Base-by-base conservation (phyloP, 2,113 vertebrate genomes). In the Polypterus bichir region DNA sequence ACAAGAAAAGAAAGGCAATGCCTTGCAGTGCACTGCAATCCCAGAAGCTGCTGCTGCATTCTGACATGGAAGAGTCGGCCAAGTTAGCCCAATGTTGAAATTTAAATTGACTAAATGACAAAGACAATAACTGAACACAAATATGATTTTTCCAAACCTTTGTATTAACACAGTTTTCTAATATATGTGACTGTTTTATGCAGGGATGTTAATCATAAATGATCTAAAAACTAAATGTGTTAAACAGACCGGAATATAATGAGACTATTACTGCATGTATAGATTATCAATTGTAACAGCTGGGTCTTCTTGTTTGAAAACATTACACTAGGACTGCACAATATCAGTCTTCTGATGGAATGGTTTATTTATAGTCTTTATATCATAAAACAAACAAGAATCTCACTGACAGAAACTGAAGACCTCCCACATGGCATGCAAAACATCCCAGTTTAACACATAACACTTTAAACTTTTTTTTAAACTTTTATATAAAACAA, bases 311-410 rank as follows among this genome's bases (percentile, higher is more conserved):
- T 62, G 65, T 63, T 59, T 61, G 65, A 59, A 56, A 70, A 70
- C 27, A 27, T 27, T 27, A 27, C 27, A 27, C 27, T 27, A 27
- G 27, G 27, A 27, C 27, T 27, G 27, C 27, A 27, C 27, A 27
- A 27, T 27, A 27, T 27, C 27, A 9, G 63, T 63, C 64, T 80
- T 90, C 79, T 67, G 83, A 89, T 74, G 88, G 91, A 90, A 91
- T 86, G 89, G 83, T 91, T 91, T 92, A 97, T 96, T 95, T 83
- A 86, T 89, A 86, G 85, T 91, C 86, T 88, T 66, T 86, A 87
- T 83, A 89, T 90, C 85, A 88, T 90, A 90, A 92, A 93, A 92
- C 88, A 77, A 90, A 95, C 91, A 93, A 81, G 83, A 86, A 91
- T 83, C 89, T 83, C 83, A 81, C 76, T 77, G 82, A 83, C 79